Evolutionary conservation across 1,140 invertebrate species (phyloP), one percentile per base, ranked within the genome.

Genomic region (Mercenaria mercenaria): DNA sequence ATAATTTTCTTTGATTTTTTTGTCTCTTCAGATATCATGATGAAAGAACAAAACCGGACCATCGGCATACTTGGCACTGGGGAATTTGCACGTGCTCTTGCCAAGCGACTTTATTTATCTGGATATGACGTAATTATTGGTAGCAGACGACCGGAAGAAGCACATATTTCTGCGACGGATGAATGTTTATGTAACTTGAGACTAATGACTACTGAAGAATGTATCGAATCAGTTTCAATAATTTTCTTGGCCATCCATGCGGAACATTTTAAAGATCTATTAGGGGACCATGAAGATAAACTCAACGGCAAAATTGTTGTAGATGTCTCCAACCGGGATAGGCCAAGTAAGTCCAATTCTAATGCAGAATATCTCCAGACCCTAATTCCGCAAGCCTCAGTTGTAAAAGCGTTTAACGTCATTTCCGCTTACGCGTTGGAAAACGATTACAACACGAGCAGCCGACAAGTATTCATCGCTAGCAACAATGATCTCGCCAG

Each of bases 361-460:
- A 94, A 95, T 90, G 93, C 94, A 1, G 94, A 95, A 89, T 91
- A 93, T 74, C 89, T 95, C 13, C 86, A 90, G 50, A 76, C 67
- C 13, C 26, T 93, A 0, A 20, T 95, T 43, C 91, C 91, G 2
- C 52, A 92, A 1, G 90, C 93, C 18, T 79, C 76, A 6, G 88
- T 95, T 18, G 94, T 96, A 13, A 96, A 96, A 83, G 94, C 92
- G 0, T 95, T 96, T 89, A 96, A 96, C 87, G 93, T 94, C 26
- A 90, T 95, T 34, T 94, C 94, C 0, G 93, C 95, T 13, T 94
- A 94, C 89, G 90, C 92, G 29, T 92, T 96, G 91, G 92, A 95
- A 74, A 92, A 91, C 72, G 89, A 93, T 47, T 84, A 85, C 29
- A 81, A 83, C 4, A 87, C 88, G 0, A 91, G 92, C 13, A 93